These are phyloP conservation scores for Chaetorhynchus papuensis DNA, from an alignment of 2,113 vertebrate genomes.

Conservation along the genomic window DNA sequence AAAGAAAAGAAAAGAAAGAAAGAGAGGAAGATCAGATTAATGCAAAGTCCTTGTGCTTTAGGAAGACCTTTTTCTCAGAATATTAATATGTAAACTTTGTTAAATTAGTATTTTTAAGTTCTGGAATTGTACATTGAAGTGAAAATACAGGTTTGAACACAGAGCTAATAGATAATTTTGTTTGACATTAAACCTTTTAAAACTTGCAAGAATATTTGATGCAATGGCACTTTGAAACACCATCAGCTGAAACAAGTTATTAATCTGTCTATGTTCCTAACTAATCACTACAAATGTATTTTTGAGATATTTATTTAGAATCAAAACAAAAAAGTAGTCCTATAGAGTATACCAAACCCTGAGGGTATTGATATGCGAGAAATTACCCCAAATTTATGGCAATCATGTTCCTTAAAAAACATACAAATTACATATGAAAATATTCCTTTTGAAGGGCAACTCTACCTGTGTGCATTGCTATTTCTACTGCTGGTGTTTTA, in stretches of 20 bases:
- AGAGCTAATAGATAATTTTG: constrained; percentile 31
- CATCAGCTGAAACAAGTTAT: neutral
- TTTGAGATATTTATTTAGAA: neutral
- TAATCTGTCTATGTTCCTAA: neutral
- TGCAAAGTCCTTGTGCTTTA: neutral
- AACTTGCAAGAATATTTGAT: constrained; percentile 2
- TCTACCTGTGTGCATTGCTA: neutral
- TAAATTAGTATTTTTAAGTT: neutral
- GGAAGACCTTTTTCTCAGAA: neutral
- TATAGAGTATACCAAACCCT: neutral
- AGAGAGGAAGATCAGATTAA: neutral
- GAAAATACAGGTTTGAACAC: neutral
- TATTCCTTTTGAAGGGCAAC: neutral
- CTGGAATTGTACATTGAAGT: neutral
- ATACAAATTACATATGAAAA: neutral
- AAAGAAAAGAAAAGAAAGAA: too few species aligned
- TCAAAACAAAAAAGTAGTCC: neutral
- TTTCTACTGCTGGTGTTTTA: neutral
- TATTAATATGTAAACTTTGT: neutral
- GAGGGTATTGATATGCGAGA: neutral
- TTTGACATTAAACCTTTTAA: constrained; percentile 9
- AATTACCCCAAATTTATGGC: neutral
- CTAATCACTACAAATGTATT: neutral
- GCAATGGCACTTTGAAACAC: neutral
- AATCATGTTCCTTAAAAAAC: neutral